These are phyloP conservation scores for Noctua janthe DNA, from an alignment of 2,888 invertebrate genomes.

Conservation along the genomic window DNA sequence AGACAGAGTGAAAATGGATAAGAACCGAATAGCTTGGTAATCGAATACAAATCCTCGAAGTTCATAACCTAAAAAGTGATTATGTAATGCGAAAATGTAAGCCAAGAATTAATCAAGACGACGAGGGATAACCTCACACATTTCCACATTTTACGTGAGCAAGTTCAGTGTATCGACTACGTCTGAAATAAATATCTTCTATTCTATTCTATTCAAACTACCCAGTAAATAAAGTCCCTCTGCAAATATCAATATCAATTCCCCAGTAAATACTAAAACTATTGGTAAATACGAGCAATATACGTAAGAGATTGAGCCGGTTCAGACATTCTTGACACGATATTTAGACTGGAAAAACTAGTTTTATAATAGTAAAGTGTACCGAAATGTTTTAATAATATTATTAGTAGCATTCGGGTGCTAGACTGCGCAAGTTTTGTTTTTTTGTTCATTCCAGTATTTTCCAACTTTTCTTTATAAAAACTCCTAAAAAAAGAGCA, in stretches of 20 bases:
- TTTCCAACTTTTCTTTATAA: background rate
- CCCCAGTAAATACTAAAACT: background rate
- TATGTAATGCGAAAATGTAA: background rate
- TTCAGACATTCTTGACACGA: conserved; percentile 3
- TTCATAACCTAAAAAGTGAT: background rate
- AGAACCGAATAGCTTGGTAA: no score
- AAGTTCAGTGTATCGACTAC: background rate
- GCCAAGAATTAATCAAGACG: background rate
- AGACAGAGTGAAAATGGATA: no score
- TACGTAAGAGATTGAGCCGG: conserved; percentile 12
- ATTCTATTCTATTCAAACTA: no score
- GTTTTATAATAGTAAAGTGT: conserved; percentile 7
- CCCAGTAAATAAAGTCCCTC: background rate
- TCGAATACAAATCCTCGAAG: background rate
- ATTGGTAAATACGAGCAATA: background rate
- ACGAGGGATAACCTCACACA: background rate
- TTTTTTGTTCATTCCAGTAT: background rate
- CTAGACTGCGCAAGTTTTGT: background rate
- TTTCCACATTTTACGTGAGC: background rate
- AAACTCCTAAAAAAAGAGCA: background rate
- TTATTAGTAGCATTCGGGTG: background rate
- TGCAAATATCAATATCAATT: background rate
- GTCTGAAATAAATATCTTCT: no score
- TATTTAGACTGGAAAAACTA: conserved; percentile 16
- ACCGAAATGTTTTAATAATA: background rate